phyloP scores from a whole-genome alignment of 1,140 invertebrate genomes.

The Apis florea region DNA sequence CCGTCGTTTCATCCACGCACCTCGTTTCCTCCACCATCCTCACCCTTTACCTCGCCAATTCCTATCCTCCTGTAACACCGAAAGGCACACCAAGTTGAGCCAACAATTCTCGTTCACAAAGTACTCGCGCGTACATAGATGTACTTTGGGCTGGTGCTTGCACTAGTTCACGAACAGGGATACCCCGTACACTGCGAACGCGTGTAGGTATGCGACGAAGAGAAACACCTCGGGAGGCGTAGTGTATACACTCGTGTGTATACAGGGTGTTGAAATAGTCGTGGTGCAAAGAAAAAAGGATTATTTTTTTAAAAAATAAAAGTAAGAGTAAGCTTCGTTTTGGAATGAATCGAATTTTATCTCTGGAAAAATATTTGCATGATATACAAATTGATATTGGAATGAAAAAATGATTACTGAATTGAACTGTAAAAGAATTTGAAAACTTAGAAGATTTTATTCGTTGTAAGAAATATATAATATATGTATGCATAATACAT shows the following conservation, averaged over 20 bases:
- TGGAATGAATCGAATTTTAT: too few relatives aligned
- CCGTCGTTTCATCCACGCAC: background rate
- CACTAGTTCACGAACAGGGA: slow-evolving; percentile 25
- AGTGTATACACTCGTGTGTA: background rate
- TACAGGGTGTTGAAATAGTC: too few relatives aligned
- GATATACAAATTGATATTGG: too few relatives aligned
- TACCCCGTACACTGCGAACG: slow-evolving; percentile 1
- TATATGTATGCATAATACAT: too few relatives aligned
- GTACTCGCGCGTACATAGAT: background rate
- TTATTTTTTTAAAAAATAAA: too few relatives aligned
- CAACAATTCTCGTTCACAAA: background rate
- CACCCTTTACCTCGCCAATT: background rate
- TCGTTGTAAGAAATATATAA: too few relatives aligned
- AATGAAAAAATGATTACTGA: too few relatives aligned
- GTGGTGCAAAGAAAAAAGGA: too few relatives aligned
- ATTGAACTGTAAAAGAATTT: too few relatives aligned
- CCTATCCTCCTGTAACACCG: background rate
- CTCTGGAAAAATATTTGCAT: too few relatives aligned
- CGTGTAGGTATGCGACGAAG: background rate
- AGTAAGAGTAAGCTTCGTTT: too few relatives aligned
- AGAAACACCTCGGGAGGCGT: background rate
- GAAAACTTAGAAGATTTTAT: too few relatives aligned
- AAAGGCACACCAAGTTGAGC: background rate
- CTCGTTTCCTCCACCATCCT: background rate
- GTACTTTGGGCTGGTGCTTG: background rate